Conservation (phyloP, 2,888 invertebrate species). For the Drosophila anomelani region DNA sequence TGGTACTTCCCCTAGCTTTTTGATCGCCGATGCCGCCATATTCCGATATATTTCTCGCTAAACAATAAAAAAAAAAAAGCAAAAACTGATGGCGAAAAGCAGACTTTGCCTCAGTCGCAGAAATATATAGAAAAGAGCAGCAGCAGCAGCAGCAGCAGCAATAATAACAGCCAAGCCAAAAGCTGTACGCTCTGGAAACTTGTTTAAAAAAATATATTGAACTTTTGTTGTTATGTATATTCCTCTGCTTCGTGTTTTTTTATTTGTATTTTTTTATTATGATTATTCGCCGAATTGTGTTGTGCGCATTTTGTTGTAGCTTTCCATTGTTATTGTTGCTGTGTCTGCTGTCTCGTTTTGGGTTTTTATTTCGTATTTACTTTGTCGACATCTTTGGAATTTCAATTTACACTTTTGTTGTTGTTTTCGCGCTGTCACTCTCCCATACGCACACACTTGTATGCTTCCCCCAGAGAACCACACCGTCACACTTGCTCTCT, state of each 20-base stretch:
- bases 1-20: slow-evolving; percentile 11
- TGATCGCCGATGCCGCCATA: slow-evolving; percentile 21
- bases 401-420: slow-evolving; percentile 81
- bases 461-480: neutral
- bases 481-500: slow-evolving; percentile 11
- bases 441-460: slow-evolving; percentile 19
- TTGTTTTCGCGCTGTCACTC: slow-evolving; percentile 34
- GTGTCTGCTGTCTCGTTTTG: slow-evolving; percentile 48
- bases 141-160: slow-evolving; percentile 29
- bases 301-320: slow-evolving; percentile 74
- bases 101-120: slow-evolving; percentile 38
- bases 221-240: slow-evolving; percentile 46
- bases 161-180: slow-evolving; percentile 8
- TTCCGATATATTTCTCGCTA: slow-evolving; percentile 26
- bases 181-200: slow-evolving; percentile 53
- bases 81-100: slow-evolving; percentile 40
- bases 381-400: slow-evolving; percentile 82
- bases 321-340: slow-evolving; percentile 54
- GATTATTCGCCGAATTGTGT: slow-evolving; percentile 70
- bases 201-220: slow-evolving; percentile 63
- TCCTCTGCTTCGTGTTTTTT: slow-evolving; percentile 33
- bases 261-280: slow-evolving; percentile 43
- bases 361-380: slow-evolving; percentile 64
- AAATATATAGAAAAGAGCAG: slow-evolving; percentile 31
- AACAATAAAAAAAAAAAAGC: neutral